A percentile compares a stretch with the other conserved stretches of the same genome.
Evolutionary conservation across 2,888 invertebrate species (phyloP).

Genomic region (Poecilobothrus nobilitatus): DNA sequence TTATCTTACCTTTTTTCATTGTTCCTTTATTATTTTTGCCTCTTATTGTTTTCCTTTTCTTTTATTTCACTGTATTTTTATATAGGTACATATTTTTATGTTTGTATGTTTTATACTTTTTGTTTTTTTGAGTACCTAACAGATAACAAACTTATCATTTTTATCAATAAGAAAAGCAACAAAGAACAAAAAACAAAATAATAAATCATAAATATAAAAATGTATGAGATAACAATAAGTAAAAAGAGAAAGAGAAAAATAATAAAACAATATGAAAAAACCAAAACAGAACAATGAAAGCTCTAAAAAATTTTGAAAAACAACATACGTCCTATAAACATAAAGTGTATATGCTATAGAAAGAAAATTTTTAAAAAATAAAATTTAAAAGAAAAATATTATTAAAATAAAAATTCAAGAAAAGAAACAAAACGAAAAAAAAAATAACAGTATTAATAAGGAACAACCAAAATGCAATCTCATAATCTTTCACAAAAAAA

Average conservation of each 20-base stretch:
- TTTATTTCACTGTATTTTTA: too few species aligned
- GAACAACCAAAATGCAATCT: not conserved
- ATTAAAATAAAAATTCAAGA: too few species aligned
- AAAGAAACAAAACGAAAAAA: not conserved
- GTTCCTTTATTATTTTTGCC: too few species aligned
- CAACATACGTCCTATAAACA: too few species aligned
- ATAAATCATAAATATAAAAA: not conserved
- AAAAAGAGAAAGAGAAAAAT: not conserved
- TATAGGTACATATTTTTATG: not conserved
- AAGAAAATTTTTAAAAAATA: too few species aligned
- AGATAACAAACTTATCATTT: constrained; percentile 6
- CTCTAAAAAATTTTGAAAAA: not conserved
- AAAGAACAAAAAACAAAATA: not conserved
- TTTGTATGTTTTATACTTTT: too few species aligned
- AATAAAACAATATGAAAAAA: not conserved
- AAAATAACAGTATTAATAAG: not conserved
- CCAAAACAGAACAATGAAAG: not conserved
- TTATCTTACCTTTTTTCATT: too few species aligned
- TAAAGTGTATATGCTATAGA: too few species aligned
- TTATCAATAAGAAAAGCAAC: not conserved
- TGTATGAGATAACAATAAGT: not conserved
- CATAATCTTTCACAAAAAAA: not conserved
- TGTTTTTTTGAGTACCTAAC: not conserved
- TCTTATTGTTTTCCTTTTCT: too few species aligned
- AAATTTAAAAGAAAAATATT: too few species aligned